These are phyloP conservation scores for Hyaena hyaena DNA, from an alignment of 2,113 vertebrate genomes.

Conservation along the genomic window DNA sequence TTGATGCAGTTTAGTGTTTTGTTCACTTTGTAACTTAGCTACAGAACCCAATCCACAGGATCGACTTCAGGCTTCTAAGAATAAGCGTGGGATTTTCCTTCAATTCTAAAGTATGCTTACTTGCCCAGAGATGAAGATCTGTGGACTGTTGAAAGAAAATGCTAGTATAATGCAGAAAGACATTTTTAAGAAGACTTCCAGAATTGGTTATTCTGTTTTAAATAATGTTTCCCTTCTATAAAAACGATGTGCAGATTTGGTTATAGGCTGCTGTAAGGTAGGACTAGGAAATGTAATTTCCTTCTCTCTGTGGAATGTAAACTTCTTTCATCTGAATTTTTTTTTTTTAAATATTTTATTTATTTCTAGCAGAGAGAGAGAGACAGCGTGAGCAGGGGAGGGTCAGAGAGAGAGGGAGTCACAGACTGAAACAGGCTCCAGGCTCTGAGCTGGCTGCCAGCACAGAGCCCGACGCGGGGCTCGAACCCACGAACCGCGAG, in stretches of 20 bases:
- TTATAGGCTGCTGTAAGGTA: slow-evolving; percentile 22
- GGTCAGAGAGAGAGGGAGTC: too few relatives aligned
- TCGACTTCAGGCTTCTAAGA: background rate
- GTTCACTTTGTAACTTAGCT: background rate
- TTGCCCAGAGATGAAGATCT: background rate
- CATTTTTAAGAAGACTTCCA: slow-evolving; percentile 42
- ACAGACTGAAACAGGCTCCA: too few relatives aligned
- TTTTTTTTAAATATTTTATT: too few relatives aligned
- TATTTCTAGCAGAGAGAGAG: too few relatives aligned
- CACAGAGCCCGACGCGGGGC: too few relatives aligned
- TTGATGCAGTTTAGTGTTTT: slow-evolving; percentile 1
- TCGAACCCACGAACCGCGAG: too few relatives aligned
- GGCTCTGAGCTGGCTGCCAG: too few relatives aligned
- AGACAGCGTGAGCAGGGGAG: too few relatives aligned
- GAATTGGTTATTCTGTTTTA: slow-evolving; percentile 48
- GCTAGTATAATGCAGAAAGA: background rate
- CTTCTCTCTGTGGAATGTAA: background rate
- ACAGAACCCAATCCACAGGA: background rate
- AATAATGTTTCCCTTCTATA: slow-evolving; percentile 39
- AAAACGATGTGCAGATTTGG: background rate
- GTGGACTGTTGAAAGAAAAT: slow-evolving; percentile 5
- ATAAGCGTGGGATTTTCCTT: slow-evolving; percentile 38
- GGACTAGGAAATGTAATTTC: background rate
- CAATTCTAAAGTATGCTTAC: background rate
- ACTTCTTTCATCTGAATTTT: slow-evolving; percentile 19